phyloP scores from a whole-genome alignment of 2,797 vertebrate genomes.

The Semaprochilodus insignis region DNA sequence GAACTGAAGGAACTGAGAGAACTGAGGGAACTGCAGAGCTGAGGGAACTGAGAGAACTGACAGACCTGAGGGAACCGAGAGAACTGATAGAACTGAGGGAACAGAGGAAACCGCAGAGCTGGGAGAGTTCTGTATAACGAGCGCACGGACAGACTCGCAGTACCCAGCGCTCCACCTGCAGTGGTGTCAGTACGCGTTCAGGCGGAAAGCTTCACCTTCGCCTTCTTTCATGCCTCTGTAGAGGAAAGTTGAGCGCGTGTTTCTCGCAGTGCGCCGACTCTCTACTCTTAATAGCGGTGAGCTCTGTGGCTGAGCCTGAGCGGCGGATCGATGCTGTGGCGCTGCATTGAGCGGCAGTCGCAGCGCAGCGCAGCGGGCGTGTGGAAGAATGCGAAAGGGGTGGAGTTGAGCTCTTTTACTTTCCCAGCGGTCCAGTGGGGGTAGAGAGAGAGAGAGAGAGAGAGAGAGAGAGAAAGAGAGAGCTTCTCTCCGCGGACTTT shows the following conservation, averaged over 20 bases:
- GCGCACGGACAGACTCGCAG: too few species aligned
- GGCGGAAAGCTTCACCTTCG: neutral
- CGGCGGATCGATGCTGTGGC: constrained; percentile 66
- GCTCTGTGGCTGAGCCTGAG: constrained; percentile 61
- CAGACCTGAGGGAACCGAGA: too few species aligned
- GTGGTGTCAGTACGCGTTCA: neutral
- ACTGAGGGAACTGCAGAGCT: too few species aligned
- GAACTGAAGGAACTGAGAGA: too few species aligned
- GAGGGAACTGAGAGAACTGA: too few species aligned
- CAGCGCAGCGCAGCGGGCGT: constrained; percentile 57
- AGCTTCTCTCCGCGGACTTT: constrained; percentile 58
- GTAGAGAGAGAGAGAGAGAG: neutral
- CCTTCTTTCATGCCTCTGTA: neutral
- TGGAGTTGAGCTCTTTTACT: constrained; percentile 72
- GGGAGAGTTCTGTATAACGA: too few species aligned
- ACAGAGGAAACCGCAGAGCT: too few species aligned
- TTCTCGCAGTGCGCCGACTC: neutral
- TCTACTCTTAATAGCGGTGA: constrained; percentile 48
- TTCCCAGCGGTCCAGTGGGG: neutral
- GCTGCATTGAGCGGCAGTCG: constrained; percentile 62
- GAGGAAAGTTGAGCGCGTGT: neutral
- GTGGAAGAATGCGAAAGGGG: constrained; percentile 77
- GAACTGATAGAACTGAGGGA: too few species aligned
- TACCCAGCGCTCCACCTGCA: neutral
- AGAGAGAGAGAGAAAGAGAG: neutral